Percentiles rank a stretch among this genome's conserved stretches.
These are phyloP conservation scores for Ptychobarbus kaznakovi DNA, from an alignment of 2,797 vertebrate genomes.

Conservation along the genomic window DNA sequence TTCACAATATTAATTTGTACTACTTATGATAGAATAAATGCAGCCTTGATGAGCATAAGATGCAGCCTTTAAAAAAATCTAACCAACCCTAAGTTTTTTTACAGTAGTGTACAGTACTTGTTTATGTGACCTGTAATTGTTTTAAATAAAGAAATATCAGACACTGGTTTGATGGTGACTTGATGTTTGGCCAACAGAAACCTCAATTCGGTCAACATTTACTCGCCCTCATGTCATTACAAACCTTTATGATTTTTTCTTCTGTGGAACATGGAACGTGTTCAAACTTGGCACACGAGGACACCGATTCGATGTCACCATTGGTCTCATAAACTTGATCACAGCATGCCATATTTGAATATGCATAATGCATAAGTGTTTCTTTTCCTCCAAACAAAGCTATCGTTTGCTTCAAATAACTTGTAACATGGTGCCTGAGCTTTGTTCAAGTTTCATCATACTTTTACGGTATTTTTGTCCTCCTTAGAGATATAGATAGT, in stretches of 20 bases:
- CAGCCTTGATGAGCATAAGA: background rate
- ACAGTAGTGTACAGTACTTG: background rate
- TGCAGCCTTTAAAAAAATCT: background rate
- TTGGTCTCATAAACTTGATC: background rate
- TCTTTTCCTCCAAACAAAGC: background rate
- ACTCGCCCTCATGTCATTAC: background rate
- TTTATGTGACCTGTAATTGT: background rate
- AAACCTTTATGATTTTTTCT: background rate
- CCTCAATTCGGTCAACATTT: background rate
- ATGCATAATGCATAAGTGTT: background rate
- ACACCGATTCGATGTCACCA: background rate
- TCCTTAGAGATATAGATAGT: background rate
- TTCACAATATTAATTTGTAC: background rate
- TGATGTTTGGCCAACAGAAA: background rate
- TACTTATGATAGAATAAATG: background rate
- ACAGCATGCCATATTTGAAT: background rate
- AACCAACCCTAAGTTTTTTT: background rate
- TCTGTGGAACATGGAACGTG: background rate
- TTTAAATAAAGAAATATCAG: background rate
- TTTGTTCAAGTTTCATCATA: background rate
- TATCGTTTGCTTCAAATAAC: background rate
- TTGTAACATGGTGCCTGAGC: background rate
- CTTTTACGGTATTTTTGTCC: background rate
- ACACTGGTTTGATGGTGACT: background rate
- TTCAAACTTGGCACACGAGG: background rate